Percentiles rank a stretch among this genome's conserved stretches.
These are phyloP conservation scores for Carapus acus DNA, from an alignment of 2,797 vertebrate genomes.

Conservation along the genomic window DNA sequence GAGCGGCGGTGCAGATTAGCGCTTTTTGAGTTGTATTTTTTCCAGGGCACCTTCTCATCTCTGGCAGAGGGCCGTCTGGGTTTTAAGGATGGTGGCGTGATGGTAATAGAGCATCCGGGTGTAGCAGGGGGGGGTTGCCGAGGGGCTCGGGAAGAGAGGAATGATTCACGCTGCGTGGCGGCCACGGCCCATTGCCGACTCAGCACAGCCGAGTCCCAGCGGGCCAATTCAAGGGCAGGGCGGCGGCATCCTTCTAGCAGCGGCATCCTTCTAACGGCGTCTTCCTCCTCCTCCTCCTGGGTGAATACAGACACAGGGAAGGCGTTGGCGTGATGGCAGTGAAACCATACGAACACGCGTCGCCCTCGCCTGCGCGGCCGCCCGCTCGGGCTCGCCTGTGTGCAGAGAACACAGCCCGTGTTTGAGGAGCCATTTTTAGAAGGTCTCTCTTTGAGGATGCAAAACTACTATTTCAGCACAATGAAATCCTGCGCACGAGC, in stretches of 20 bases:
- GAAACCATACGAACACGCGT: too few relatives aligned
- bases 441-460: constrained; percentile 1
- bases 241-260: constrained; percentile 45
- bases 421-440: background rate
- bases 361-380: too few relatives aligned
- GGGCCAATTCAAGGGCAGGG: constrained; percentile 39
- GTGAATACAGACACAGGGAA: constrained; percentile 1
- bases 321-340: too few relatives aligned
- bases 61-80: constrained; percentile 13
- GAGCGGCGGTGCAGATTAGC: too few relatives aligned
- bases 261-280: constrained; percentile 33
- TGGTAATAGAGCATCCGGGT: constrained; percentile 39
- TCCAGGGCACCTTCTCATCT: too few relatives aligned
- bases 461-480: background rate
- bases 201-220: constrained; percentile 21
- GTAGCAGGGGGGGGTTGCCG: too few relatives aligned
- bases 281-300: constrained; percentile 19
- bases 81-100: constrained; percentile 24
- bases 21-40: too few relatives aligned
- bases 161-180: constrained; percentile 47
- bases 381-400: too few relatives aligned
- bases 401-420: background rate
- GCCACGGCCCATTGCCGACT: constrained; percentile 26
- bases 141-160: constrained; percentile 29
- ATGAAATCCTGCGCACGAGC: background rate